Conservation (phyloP, 2,888 invertebrate genomes). For the Eristalinus aeneus region DNA sequence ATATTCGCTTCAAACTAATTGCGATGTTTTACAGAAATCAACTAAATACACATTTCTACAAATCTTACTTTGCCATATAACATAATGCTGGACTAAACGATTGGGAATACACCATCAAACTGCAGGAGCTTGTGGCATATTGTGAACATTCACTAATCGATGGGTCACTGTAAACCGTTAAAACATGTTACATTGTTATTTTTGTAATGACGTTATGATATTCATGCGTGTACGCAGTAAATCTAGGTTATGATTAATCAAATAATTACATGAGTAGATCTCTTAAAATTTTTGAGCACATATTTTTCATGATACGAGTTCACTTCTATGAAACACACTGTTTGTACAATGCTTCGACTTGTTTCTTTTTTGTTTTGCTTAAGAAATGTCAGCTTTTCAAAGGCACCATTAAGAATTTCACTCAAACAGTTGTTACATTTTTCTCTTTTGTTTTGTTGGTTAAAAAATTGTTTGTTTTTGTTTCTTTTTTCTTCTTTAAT, state of each 20-base stretch:
- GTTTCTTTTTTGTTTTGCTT: constrained; percentile 3
- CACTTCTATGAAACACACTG: constrained; percentile 8
- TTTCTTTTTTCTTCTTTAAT: neutral
- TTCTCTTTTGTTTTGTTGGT: neutral
- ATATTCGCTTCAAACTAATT: neutral
- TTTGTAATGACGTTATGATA: neutral
- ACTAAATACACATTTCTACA: neutral
- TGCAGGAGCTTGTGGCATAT: neutral
- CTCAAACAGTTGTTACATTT: constrained; percentile 34
- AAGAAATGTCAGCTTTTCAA: constrained; percentile 42
- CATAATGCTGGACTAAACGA: neutral
- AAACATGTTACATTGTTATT: neutral
- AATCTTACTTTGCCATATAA: neutral
- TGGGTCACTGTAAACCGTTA: constrained; percentile 18
- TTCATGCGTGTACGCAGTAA: neutral
- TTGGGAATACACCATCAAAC: neutral
- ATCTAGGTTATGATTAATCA: neutral
- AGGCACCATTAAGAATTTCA: constrained; percentile 53
- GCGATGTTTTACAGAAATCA: neutral
- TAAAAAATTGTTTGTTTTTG: neutral
- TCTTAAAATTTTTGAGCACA: neutral
- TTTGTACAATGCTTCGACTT: constrained; percentile 1
- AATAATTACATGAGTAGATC: neutral
- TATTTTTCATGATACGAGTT: constrained; percentile 29
- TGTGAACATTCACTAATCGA: constrained; percentile 15